A percentile compares a stretch with the other conserved stretches of the same genome.
These are phyloP conservation scores for Xerus inauris DNA, from an alignment of 2,113 vertebrate genomes.

Conservation along the genomic window DNA sequence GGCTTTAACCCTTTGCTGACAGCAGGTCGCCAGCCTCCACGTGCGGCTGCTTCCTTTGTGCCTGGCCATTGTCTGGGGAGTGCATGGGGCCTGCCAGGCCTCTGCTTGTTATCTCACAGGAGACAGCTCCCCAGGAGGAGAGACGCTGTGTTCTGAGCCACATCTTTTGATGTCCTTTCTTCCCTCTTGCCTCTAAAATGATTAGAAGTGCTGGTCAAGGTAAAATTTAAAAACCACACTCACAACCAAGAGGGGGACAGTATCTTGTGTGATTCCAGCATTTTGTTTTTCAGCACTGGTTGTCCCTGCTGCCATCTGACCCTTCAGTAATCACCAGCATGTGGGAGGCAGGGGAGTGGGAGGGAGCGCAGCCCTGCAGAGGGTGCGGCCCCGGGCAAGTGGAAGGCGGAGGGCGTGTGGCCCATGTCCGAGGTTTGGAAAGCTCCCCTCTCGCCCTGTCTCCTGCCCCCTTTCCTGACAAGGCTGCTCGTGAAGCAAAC, in stretches of 20 bases:
- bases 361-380: conserved; percentile 35
- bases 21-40: conserved; percentile 52
- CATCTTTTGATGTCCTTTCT: conserved; percentile 80
- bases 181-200: conserved; percentile 81
- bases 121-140: conserved; percentile 54
- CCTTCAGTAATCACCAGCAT: conserved; percentile 82
- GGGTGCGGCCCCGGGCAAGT: background rate
- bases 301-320: conserved; percentile 76
- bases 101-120: conserved; percentile 58
- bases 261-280: background rate
- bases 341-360: conserved; percentile 73
- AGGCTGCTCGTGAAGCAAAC: too few species aligned
- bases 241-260: conserved; percentile 53
- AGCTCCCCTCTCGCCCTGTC: too few species aligned
- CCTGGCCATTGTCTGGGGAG: conserved; percentile 69
- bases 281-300: conserved; percentile 68
- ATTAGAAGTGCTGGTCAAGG: conserved; percentile 83
- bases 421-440: background rate
- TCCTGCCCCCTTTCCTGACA: background rate
- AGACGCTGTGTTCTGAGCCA: conserved; percentile 41
- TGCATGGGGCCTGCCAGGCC: conserved; percentile 20
- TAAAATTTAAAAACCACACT: conserved; percentile 62
- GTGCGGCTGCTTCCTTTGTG: conserved; percentile 42
- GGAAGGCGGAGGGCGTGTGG: background rate
- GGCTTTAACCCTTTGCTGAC: conserved; percentile 86